phyloP scores from a whole-genome alignment of 2,888 invertebrate species.

The Brachyptera risi region DNA sequence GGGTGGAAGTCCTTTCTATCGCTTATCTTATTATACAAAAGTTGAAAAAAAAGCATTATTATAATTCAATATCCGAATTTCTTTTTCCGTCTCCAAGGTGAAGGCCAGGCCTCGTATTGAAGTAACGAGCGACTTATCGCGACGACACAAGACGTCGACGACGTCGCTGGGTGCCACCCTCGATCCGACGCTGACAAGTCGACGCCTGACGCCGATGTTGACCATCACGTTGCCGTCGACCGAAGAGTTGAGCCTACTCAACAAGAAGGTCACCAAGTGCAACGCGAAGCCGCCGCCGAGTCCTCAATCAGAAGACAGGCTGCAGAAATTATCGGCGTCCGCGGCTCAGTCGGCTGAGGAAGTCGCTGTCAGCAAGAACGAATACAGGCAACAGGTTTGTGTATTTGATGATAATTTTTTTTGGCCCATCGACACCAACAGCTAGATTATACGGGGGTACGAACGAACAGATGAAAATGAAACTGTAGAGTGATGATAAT shows the following conservation, averaged over 20 bases:
- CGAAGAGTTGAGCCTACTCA: slow-evolving; percentile 48
- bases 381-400: neutral
- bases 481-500: too few relatives aligned
- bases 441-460: too few relatives aligned
- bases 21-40: too few relatives aligned
- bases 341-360: neutral
- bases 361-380: neutral
- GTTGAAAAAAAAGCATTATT: too few relatives aligned
- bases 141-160: slow-evolving; percentile 21
- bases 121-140: neutral
- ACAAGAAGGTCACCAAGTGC: neutral
- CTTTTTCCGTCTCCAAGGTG: too few relatives aligned
- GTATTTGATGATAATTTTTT: too few relatives aligned
- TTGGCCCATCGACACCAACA: too few relatives aligned
- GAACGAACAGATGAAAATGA: too few relatives aligned
- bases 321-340: slow-evolving; percentile 16
- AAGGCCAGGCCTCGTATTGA: neutral
- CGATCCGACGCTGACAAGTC: slow-evolving; percentile 1
- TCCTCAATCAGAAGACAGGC: slow-evolving; percentile 28
- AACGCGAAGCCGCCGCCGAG: slow-evolving; percentile 22
- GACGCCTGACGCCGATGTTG: slow-evolving; percentile 46
- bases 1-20: too few relatives aligned
- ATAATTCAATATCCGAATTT: too few relatives aligned
- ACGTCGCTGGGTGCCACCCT: slow-evolving; percentile 8
- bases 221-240: slow-evolving; percentile 59